These are phyloP conservation scores for Hedychridium roseum DNA, from an alignment of 2,888 invertebrate species.

Conservation along the genomic window DNA sequence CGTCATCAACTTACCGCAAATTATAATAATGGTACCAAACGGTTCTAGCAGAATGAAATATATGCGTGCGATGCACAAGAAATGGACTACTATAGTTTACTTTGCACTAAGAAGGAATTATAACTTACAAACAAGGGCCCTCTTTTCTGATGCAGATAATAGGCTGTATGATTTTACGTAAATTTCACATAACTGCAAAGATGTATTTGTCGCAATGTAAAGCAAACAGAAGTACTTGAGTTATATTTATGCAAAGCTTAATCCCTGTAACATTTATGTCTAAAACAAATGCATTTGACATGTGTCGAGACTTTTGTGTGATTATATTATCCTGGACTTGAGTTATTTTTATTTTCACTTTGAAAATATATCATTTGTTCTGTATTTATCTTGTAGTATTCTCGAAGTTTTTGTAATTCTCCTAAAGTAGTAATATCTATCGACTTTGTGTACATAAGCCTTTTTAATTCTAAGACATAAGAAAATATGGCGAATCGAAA, in stretches of 20 bases:
- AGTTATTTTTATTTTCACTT: slow-evolving; percentile 16
- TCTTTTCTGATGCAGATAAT: no score
- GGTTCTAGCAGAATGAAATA: no score
- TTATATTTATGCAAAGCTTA: slow-evolving; percentile 16
- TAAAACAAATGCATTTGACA: slow-evolving; percentile 32
- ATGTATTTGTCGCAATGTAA: background rate
- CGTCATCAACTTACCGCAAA: no score
- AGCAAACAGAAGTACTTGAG: background rate
- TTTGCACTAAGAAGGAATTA: no score
- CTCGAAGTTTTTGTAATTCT: no score
- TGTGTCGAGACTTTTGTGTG: slow-evolving; percentile 27
- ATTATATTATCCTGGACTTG: slow-evolving; percentile 19
- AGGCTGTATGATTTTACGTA: slow-evolving; percentile 11
- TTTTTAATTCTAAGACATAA: slow-evolving; percentile 42
- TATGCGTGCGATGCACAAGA: no score
- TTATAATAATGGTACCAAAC: no score
- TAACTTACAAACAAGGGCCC: no score
- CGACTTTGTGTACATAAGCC: slow-evolving; percentile 31
- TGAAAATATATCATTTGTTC: slow-evolving; percentile 8
- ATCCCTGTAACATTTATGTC: slow-evolving; percentile 31
- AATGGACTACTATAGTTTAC: no score
- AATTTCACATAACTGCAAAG: background rate
- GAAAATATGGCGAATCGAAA: slow-evolving; percentile 34
- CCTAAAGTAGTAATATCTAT: no score
- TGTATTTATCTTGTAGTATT: no score